Conservation (phyloP, 2,888 invertebrate genomes). For the Pheosia gnoma region DNA sequence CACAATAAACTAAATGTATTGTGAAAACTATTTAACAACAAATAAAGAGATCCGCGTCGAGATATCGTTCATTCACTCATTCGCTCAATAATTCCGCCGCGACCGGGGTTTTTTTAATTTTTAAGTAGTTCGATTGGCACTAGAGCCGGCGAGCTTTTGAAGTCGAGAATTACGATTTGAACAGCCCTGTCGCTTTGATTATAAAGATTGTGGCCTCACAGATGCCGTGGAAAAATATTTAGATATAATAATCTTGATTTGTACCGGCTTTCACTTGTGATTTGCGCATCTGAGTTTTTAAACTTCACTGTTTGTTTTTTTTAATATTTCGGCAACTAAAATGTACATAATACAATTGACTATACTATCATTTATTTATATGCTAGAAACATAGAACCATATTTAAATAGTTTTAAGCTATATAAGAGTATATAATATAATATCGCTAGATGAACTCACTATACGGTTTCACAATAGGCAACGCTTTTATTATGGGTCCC, state of each 20-base stretch:
- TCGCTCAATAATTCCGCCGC: constrained; percentile 44
- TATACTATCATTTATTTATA: too few species aligned
- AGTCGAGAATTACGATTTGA: constrained; percentile 51
- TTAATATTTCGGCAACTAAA: too few species aligned
- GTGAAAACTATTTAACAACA: constrained; percentile 70
- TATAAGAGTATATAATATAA: too few species aligned
- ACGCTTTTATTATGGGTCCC: too few species aligned
- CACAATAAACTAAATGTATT: constrained; percentile 62
- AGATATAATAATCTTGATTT: constrained; percentile 32
- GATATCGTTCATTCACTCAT: constrained; percentile 69
- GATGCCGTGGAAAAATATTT: constrained; percentile 42
- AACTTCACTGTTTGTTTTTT: too few species aligned
- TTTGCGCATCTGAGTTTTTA: background rate
- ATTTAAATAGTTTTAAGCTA: too few species aligned
- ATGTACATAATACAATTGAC: too few species aligned
- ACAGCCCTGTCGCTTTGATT: constrained; percentile 46
- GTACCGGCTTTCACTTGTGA: constrained; percentile 17
- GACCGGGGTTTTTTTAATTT: constrained; percentile 48
- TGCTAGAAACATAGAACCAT: too few species aligned
- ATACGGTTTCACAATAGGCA: too few species aligned
- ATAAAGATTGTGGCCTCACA: constrained; percentile 40
- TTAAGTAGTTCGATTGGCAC: constrained; percentile 75
- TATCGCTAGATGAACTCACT: too few species aligned
- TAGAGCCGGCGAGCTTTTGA: constrained; percentile 74
- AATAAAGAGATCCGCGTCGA: constrained; percentile 73